These are phyloP conservation scores for Anas capensis DNA, from an alignment of 2,797 vertebrate genomes.

Conservation along the genomic window DNA sequence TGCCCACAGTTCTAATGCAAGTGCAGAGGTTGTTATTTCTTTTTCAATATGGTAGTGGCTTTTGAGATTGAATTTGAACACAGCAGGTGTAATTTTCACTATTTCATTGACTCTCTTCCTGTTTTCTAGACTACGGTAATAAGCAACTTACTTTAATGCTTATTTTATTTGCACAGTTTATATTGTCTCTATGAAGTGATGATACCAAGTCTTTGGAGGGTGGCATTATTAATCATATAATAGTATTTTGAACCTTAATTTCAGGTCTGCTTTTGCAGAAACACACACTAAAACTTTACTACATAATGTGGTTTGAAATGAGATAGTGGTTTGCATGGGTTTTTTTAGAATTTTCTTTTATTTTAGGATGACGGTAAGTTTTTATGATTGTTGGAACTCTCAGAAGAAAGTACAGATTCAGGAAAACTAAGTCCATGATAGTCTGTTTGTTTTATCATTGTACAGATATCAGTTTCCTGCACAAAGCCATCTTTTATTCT, in stretches of 20 bases:
- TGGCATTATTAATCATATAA: neutral
- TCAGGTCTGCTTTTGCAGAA: neutral
- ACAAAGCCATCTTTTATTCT: neutral
- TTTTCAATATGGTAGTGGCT: neutral
- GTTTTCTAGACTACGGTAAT: neutral
- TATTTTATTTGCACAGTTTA: neutral
- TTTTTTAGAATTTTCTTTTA: neutral
- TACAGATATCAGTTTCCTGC: neutral
- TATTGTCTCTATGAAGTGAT: neutral
- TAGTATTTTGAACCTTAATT: neutral
- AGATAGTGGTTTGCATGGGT: fast-evolving
- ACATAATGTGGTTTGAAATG: neutral
- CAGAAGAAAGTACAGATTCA: neutral
- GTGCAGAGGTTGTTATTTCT: neutral
- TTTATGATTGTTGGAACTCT: neutral
- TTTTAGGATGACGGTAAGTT: neutral
- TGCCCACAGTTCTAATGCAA: neutral
- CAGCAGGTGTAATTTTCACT: neutral
- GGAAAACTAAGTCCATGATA: neutral
- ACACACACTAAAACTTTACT: neutral
- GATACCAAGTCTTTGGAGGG: neutral
- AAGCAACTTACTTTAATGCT: neutral
- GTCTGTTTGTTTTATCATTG: neutral
- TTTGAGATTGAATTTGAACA: neutral
- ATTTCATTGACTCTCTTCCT: neutral